Base-by-base conservation (phyloP, 2,113 vertebrate genomes). In the Corythaixoides concolor region DNA sequence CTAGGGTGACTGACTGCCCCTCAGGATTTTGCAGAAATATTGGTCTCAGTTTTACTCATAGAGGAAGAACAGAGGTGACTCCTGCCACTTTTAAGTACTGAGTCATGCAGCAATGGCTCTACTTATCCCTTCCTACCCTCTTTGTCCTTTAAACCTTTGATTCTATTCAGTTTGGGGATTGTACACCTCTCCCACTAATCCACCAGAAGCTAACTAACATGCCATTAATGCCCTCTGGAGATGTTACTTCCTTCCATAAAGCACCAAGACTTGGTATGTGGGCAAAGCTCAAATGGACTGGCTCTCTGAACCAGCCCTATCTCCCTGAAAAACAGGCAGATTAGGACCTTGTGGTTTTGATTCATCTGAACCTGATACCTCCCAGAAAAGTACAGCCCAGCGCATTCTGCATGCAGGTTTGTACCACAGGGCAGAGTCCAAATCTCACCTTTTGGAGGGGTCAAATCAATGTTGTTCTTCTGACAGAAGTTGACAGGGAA, bases 401-500 rank as follows among this genome's bases (percentile, higher is more conserved):
- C 27, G 82, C 28, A 45, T 59, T 89, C 37, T 69, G 49, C 18
- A 5, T 14, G 22, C 28, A 41, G 58, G 26, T 67, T 83, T 53
- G 76, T 43, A 68, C 50, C 11, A 47, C n/a, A 58, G 39, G 23
- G 41, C n/a, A 77, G 43, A 87, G 60, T 30, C 63, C 75, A 53
- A 62, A 43, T 11, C 91, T 96, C 70, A 99, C 99, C 99, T 98
- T 97, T 98, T 8, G 99, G 99, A 33, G 98, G 97, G 1, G 98
- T 99, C 91, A 99, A 98, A 41, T 98, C 93, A 2, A 99, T 99
- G 88, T 94, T 93, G 89, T 99, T 99, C 95, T 98, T 99, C 83
- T 99, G 97, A 90, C 99, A 99, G 98, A 99, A 99, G 91, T 97
- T 98, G 45, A 97, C 90, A 0, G 99, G 99, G 73, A 99, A 98